Evolutionary conservation across 2,113 vertebrate species (phyloP).

Genomic region (Rhabdornis inornatus): DNA sequence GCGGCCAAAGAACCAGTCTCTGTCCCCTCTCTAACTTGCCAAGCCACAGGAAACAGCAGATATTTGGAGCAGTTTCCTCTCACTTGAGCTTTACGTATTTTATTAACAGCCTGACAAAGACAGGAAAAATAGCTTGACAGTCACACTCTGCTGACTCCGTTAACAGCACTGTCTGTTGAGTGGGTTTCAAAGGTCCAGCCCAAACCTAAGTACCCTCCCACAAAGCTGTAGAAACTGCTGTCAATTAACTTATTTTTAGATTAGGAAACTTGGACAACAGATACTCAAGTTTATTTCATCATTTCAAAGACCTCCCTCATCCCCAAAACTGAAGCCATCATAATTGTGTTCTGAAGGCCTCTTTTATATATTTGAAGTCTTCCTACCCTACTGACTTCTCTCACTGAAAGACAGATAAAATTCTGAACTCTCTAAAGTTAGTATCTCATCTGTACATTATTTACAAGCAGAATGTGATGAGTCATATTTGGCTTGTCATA

Average conservation of each 20-base stretch:
- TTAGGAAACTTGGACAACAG: not conserved
- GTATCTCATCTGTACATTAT: not conserved
- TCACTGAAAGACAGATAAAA: not conserved
- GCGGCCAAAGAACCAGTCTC: not conserved
- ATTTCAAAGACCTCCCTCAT: not conserved
- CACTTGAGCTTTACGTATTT: not conserved
- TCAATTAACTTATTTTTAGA: not conserved
- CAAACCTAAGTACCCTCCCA: not conserved
- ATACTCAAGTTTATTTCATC: not conserved
- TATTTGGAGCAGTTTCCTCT: not conserved
- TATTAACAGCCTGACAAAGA: not conserved
- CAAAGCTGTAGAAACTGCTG: not conserved
- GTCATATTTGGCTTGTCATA: not conserved
- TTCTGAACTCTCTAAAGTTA: not conserved
- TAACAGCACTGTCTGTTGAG: not conserved
- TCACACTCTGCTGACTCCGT: not conserved
- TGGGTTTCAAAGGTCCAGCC: not conserved
- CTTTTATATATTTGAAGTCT: not conserved
- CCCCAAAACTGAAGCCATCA: not conserved
- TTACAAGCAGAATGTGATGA: not conserved
- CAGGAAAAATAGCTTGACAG: not conserved
- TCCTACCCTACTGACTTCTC: not conserved
- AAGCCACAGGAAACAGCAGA: not conserved
- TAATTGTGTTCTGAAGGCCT: not conserved
- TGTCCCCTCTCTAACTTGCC: not conserved